Evolutionary conservation across 2,888 invertebrate genomes (phyloP).

Genomic region (Chloromyia formosa): DNA sequence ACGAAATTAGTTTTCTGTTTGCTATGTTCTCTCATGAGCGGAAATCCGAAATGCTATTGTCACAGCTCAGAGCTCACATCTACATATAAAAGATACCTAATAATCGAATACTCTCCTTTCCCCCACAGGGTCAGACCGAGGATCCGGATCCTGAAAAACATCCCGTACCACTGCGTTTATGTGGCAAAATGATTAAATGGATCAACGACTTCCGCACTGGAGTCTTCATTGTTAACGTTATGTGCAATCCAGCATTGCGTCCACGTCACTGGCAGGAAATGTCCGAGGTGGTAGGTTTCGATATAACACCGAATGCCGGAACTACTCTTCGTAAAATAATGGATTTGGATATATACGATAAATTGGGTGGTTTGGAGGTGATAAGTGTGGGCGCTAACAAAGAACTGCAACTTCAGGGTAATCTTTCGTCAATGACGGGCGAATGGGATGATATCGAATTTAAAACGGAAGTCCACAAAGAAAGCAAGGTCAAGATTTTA

Average conservation of each 20-base stretch:
- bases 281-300: slow-evolving; percentile 72
- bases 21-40: neutral
- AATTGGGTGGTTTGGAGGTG: slow-evolving; percentile 73
- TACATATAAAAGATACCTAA: too few relatives aligned
- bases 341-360: slow-evolving; percentile 68
- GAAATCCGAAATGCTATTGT: too few relatives aligned
- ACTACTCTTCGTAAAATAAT: slow-evolving; percentile 76
- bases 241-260: slow-evolving; percentile 81
- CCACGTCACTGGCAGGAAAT: slow-evolving; percentile 79
- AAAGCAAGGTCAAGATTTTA: slow-evolving; percentile 71
- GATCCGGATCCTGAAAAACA: slow-evolving; percentile 81
- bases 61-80: too few relatives aligned
- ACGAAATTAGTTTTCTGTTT: too few relatives aligned
- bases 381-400: slow-evolving; percentile 77
- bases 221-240: slow-evolving; percentile 83
- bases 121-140: slow-evolving; percentile 68
- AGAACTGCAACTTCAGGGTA: slow-evolving; percentile 70
- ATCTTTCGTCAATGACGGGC: slow-evolving; percentile 71
- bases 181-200: slow-evolving; percentile 70
- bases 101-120: slow-evolving; percentile 53
- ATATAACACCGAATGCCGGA: slow-evolving; percentile 78
- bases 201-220: slow-evolving; percentile 79
- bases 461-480: slow-evolving; percentile 68
- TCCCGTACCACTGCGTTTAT: slow-evolving; percentile 83
- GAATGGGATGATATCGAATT: slow-evolving; percentile 74